Evolutionary conservation across 2,888 invertebrate species (phyloP).

Genomic region (Diploptera punctata): DNA sequence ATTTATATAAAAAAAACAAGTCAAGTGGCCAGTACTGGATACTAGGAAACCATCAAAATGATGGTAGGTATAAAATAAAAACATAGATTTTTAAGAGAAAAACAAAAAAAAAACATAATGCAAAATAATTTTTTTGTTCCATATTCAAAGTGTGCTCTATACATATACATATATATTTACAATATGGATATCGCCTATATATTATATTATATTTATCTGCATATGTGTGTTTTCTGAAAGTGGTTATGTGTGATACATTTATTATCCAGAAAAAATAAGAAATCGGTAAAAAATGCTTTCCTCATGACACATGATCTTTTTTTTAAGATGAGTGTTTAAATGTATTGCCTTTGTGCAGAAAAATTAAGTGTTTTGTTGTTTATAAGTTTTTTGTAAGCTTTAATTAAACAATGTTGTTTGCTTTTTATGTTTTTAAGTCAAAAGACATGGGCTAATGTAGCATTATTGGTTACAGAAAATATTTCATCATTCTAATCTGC

Average conservation of each 20-base stretch:
- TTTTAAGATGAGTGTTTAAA: constrained; percentile 17
- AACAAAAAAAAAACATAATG: not conserved
- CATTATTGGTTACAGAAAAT: too few species aligned
- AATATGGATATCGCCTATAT: constrained; percentile 20
- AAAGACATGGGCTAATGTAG: too few species aligned
- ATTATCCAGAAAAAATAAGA: constrained; percentile 2
- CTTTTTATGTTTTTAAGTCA: constrained; percentile 21
- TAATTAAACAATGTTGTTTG: constrained; percentile 6
- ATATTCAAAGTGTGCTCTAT: constrained; percentile 15
- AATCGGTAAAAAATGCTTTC: too few species aligned
- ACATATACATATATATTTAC: constrained; percentile 9
- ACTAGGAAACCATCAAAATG: too few species aligned
- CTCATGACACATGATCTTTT: too few species aligned
- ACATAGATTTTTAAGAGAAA: constrained; percentile 19
- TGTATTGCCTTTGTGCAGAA: constrained; percentile 5
- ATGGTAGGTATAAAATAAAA: constrained; percentile 8
- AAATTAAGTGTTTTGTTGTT: constrained; percentile 31
- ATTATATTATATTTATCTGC: constrained; percentile 5
- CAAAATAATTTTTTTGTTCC: constrained; percentile 1
- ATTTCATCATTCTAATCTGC: too few species aligned
- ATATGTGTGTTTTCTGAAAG: constrained; percentile 30
- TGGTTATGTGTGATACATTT: constrained; percentile 23
- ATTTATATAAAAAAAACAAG: too few species aligned
- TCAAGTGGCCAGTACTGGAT: too few species aligned
- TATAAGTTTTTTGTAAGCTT: constrained; percentile 10